Evolutionary conservation across 2,113 vertebrate genomes (phyloP).

Genomic region (Nestor notabilis): DNA sequence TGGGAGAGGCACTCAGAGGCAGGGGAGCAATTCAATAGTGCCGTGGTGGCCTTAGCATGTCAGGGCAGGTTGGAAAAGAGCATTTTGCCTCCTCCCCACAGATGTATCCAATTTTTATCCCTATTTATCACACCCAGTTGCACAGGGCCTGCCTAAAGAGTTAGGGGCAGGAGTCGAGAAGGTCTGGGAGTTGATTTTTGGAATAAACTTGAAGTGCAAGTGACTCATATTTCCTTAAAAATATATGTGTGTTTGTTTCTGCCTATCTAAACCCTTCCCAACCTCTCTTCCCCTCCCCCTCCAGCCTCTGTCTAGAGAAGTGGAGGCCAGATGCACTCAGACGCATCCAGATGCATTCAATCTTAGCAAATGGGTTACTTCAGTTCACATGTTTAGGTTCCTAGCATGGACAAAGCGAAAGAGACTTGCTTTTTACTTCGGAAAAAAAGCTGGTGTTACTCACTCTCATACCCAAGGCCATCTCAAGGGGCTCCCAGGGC

Average conservation of each 20-base stretch:
- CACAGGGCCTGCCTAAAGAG: conserved; percentile 12
- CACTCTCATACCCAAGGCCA: neutral
- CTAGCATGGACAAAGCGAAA: neutral
- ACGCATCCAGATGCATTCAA: conserved; percentile 45
- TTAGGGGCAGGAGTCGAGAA: conserved; percentile 1
- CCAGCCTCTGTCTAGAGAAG: neutral
- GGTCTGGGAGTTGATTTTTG: conserved; percentile 48
- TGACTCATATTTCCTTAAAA: conserved; percentile 67
- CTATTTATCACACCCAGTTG: conserved; percentile 55
- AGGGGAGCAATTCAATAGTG: neutral
- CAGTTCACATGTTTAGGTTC: conserved; percentile 37
- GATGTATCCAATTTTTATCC: conserved; percentile 60
- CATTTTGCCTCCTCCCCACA: conserved; percentile 48
- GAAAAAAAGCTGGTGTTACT: neutral
- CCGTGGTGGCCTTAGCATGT: neutral
- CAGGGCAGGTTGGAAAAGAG: conserved; percentile 46
- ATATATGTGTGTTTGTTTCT: conserved; percentile 40
- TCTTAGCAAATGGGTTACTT: conserved; percentile 58
- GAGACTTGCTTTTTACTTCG: neutral
- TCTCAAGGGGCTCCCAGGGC: neutral
- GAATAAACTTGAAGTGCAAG: conserved; percentile 46
- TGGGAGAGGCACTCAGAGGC: neutral
- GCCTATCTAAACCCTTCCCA: conserved; percentile 48
- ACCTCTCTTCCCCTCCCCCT: conserved; percentile 13
- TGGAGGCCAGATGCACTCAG: conserved; percentile 41